Percentiles rank a stretch among this genome's conserved stretches.
Evolutionary conservation across 2,888 invertebrate species (phyloP).

Genomic region (Patella caerulea): DNA sequence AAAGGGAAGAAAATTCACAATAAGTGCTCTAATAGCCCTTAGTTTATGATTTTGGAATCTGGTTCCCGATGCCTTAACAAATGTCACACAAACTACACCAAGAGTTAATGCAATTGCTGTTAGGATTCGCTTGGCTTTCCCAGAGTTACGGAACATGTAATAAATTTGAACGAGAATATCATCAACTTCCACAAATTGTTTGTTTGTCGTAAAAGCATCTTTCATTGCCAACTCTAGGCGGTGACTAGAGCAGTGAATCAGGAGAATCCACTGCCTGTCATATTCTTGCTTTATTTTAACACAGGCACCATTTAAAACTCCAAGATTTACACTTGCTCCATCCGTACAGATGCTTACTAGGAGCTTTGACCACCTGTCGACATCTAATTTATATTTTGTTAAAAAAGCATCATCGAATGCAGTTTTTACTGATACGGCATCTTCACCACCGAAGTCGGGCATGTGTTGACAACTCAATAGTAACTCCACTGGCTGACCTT

Average conservation of each 20-base stretch:
- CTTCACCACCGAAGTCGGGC: slow-evolving; percentile 19
- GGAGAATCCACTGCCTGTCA: slow-evolving; percentile 14
- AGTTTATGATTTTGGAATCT: slow-evolving; percentile 20
- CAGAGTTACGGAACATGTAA: slow-evolving; percentile 22
- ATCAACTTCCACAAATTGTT: slow-evolving; percentile 14
- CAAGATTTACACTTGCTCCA: slow-evolving; percentile 20
- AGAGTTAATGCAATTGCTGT: slow-evolving; percentile 15
- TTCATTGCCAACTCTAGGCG: slow-evolving; percentile 15
- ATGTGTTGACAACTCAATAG: slow-evolving; percentile 16
- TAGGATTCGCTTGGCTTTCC: slow-evolving; percentile 15
- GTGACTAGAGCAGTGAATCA: slow-evolving; percentile 19
- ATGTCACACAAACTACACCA: slow-evolving; percentile 16
- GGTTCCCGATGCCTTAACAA: slow-evolving; percentile 19
- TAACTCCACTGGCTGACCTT: slow-evolving; percentile 18
- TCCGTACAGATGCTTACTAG: slow-evolving; percentile 7
- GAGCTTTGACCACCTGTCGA: not conserved
- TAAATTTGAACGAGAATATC: slow-evolving; percentile 15
- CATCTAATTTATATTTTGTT: not conserved
- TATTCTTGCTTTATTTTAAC: slow-evolving; percentile 14
- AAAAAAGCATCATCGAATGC: slow-evolving; percentile 17
- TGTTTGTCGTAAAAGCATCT: slow-evolving; percentile 13
- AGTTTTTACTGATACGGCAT: not conserved
- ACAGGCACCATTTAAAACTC: slow-evolving; percentile 16
- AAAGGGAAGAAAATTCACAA: slow-evolving; percentile 17
- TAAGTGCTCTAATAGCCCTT: slow-evolving; percentile 13